Conservation (phyloP, 2,113 vertebrate genomes). For the Noturus placidus region DNA sequence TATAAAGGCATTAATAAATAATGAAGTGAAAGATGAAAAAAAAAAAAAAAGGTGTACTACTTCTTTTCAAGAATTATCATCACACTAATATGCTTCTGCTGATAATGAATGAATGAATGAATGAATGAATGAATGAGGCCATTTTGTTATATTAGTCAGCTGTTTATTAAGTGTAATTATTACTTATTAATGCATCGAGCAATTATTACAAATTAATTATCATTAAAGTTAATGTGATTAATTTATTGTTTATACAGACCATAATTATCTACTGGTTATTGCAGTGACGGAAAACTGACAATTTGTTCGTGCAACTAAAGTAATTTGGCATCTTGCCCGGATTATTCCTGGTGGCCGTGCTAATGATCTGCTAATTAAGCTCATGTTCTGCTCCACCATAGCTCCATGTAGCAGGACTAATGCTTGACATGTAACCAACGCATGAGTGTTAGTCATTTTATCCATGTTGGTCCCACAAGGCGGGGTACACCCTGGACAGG, state of each 20-base stretch:
- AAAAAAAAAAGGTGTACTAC: not conserved
- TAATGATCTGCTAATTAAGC: not conserved
- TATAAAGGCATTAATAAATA: constrained; percentile 37
- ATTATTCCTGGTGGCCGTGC: not conserved
- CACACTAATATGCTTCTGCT: not conserved
- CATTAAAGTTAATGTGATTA: not conserved
- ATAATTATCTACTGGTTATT: not conserved
- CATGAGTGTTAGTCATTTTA: not conserved
- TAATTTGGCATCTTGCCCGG: not conserved
- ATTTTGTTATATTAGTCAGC: not conserved
- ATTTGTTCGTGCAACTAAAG: not conserved
- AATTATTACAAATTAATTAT: too few species aligned
- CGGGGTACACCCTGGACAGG: too few species aligned
- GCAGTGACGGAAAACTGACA: not conserved
- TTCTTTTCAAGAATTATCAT: not conserved
- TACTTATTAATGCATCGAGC: not conserved
- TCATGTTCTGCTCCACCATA: not conserved
- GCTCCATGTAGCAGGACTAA: not conserved
- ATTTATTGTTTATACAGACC: not conserved
- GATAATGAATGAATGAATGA: not conserved
- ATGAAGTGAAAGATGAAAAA: constrained; percentile 30
- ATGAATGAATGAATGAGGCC: not conserved
- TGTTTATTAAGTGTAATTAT: not conserved
- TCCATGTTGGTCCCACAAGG: too few species aligned
- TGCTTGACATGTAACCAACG: not conserved